Evolutionary conservation across 2,113 vertebrate species (phyloP), one percentile per base, ranked within the genome.

Genomic region (Neodon shergylaensis): DNA sequence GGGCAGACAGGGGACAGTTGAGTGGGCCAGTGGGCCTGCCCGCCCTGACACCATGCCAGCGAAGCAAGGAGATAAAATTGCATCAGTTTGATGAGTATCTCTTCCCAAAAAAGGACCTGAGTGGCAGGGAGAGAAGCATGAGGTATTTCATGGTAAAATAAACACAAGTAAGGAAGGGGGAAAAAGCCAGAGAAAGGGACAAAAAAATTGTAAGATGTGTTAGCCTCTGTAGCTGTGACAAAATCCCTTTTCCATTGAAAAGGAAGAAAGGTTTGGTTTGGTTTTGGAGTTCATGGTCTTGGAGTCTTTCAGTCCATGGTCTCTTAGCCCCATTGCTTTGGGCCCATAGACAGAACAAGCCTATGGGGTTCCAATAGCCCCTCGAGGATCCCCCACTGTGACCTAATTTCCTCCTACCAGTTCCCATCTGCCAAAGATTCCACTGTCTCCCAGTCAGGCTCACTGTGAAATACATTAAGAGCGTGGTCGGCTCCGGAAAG

Each of bases 61-160:
- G 42, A 47, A 68, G 36, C 44, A 83, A 95, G 36, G 5, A 58
- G 61, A 49, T 31, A 82, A 70, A 44, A 36, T 77, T 58, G 54
- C 28, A 58, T 78, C 90, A 78, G 17, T 83, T 84, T 78, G 74
- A 44, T 28, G 68, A 83, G 22, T 47, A 61, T 17, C 31, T 84
- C 52, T 88, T 81, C 17, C 14, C 33, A 1, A 21, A 26, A 66
- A 96, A 88, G 72, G 70, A 76, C 33, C 89, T 68, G 24, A 84
- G 49, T 52, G 36, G 5, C 47, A 12, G 47, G 92, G 65, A 90
- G 65, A 90, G 11, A 52, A 33, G 7, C 21, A 14, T 42, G 33
- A 66, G n/a, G 2, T 84, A 61, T 89, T 73, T 82, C n/a, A 44
- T 17, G 19, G 7, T 88, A 95, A 94, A 92, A 92, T 54, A 31